These are phyloP conservation scores for Xestia rhomboidea DNA, from an alignment of 2,888 invertebrate species.

Conservation along the genomic window DNA sequence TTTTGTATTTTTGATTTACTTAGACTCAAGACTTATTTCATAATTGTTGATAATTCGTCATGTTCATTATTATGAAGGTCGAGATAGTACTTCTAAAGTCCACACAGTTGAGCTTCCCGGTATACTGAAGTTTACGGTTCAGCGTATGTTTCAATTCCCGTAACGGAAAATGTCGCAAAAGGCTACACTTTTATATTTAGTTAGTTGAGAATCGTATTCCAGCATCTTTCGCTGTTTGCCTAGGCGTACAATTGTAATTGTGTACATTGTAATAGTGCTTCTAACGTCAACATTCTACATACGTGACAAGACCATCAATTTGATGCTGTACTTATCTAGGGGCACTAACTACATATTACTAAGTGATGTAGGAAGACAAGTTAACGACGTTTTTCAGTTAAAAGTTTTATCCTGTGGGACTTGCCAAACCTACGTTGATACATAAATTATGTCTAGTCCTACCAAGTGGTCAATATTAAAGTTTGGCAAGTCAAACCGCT, in stretches of 20 bases:
- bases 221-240: background rate
- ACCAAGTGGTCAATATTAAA: slow-evolving; percentile 32
- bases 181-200: slow-evolving; percentile 11
- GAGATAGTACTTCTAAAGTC: slow-evolving; percentile 4
- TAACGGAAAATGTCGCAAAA: background rate
- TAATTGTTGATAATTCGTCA: slow-evolving; percentile 11
- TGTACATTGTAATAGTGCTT: too few species aligned
- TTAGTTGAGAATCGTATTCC: background rate
- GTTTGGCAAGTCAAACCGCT: slow-evolving; percentile 35
- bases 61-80: background rate
- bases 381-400: background rate
- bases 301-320: background rate
- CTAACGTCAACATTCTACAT: background rate
- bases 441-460: background rate
- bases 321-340: background rate
- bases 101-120: background rate
- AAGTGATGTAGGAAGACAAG: background rate
- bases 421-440: background rate
- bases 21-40: background rate
- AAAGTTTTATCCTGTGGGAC: background rate
- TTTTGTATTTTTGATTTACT: slow-evolving; percentile 29
- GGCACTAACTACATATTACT: background rate
- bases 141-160: slow-evolving; percentile 20
- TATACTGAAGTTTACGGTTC: background rate
- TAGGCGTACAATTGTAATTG: too few species aligned